Conservation (phyloP, 2,797 vertebrate genomes). For the Sebastes cheni region DNA sequence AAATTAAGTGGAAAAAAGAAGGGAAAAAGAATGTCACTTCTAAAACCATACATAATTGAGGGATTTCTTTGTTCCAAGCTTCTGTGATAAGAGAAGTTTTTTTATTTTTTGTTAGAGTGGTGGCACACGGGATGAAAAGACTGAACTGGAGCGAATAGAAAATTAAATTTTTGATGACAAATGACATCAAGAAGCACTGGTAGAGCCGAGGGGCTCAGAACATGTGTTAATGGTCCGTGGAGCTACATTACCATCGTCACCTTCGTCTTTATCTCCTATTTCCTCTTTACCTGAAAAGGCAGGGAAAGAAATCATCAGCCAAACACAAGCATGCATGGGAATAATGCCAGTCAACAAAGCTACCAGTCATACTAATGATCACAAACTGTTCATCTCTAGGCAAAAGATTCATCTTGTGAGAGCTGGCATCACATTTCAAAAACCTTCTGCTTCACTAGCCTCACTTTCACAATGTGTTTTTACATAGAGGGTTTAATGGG, state of each 20-base stretch:
- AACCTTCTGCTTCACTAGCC: background rate
- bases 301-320: slow-evolving; percentile 40
- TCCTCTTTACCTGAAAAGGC: slow-evolving; percentile 67
- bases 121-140: slow-evolving; percentile 52
- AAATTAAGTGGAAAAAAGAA: slow-evolving; percentile 75
- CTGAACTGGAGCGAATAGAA: slow-evolving; percentile 61
- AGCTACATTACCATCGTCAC: slow-evolving; percentile 71
- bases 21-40: slow-evolving; percentile 75
- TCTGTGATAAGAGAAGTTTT: slow-evolving; percentile 75
- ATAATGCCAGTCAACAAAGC: slow-evolving; percentile 44
- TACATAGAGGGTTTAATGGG: background rate
- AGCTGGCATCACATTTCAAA: slow-evolving; percentile 14
- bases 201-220: slow-evolving; percentile 56
- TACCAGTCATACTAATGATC: slow-evolving; percentile 47
- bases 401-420: slow-evolving; percentile 33
- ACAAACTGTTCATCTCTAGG: slow-evolving; percentile 30
- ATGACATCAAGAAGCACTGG: slow-evolving; percentile 64
- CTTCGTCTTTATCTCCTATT: slow-evolving; percentile 65
- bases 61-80: slow-evolving; percentile 75
- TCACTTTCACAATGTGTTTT: background rate
- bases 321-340: slow-evolving; percentile 26
- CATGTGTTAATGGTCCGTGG: slow-evolving; percentile 64
- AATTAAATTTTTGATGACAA: slow-evolving; percentile 75
- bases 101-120: slow-evolving; percentile 37
- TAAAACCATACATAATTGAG: slow-evolving; percentile 80